Evolutionary conservation across 2,113 vertebrate species (phyloP).

Genomic region (Mobula hypostoma): DNA sequence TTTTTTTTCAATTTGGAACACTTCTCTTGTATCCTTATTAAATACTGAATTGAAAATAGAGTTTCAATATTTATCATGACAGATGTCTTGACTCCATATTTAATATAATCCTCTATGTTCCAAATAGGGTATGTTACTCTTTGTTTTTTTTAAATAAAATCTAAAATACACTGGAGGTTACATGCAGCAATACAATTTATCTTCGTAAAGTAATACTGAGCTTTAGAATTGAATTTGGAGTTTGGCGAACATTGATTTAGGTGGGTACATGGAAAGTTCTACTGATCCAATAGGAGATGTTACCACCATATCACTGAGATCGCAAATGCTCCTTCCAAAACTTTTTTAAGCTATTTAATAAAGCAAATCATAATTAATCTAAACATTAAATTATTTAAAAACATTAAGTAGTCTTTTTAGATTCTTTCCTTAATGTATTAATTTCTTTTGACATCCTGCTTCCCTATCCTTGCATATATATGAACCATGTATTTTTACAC

Average conservation of each 20-base stretch:
- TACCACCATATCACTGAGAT: neutral
- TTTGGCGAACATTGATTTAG: slow-evolving; percentile 11
- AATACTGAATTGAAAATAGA: neutral
- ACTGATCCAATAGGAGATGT: neutral
- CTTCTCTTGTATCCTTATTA: neutral
- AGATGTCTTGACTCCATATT: neutral
- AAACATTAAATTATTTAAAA: neutral
- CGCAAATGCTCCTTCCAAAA: neutral
- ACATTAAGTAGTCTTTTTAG: neutral
- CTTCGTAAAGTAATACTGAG: neutral
- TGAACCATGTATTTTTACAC: neutral
- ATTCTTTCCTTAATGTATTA: neutral
- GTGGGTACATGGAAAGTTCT: neutral
- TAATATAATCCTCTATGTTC: neutral
- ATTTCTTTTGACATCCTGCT: neutral
- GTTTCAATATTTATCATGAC: slow-evolving; percentile 9
- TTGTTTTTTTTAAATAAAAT: neutral
- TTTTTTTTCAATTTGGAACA: neutral
- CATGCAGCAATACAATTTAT: slow-evolving; percentile 20
- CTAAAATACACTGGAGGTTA: neutral
- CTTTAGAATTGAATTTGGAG: neutral
- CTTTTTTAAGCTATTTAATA: neutral
- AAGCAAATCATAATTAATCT: neutral
- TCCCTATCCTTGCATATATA: neutral
- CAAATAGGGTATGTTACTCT: neutral